Evolutionary conservation across 2,888 invertebrate genomes (phyloP).

Genomic region (Abrostola tripartita): DNA sequence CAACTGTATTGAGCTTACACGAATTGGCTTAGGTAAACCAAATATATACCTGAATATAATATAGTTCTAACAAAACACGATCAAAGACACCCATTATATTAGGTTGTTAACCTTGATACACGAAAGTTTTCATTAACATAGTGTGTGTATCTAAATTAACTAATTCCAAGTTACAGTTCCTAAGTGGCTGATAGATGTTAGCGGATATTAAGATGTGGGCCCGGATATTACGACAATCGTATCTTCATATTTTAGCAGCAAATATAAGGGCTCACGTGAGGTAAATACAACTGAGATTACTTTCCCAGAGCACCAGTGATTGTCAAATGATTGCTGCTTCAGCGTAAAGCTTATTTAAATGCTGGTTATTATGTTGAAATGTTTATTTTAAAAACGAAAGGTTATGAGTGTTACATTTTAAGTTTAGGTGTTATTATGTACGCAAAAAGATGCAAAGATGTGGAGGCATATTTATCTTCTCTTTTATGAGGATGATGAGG

Average conservation of each 20-base stretch:
- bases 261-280: constrained; percentile 42
- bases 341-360: constrained; percentile 1
- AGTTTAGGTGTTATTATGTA: too few relatives aligned
- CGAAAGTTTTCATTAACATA: constrained; percentile 27
- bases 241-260: constrained; percentile 57
- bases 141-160: constrained; percentile 37
- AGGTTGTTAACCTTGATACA: constrained; percentile 17
- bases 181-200: constrained; percentile 69
- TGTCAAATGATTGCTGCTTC: constrained; percentile 14
- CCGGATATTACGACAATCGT: constrained; percentile 74
- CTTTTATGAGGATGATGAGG: too few relatives aligned
- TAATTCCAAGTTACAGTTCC: constrained; percentile 42
- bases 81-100: background rate
- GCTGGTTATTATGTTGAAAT: background rate
- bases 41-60: background rate
- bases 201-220: constrained; percentile 75
- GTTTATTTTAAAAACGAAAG: background rate
- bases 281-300: constrained; percentile 33
- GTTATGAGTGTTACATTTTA: too few relatives aligned
- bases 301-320: background rate
- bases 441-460: too few relatives aligned
- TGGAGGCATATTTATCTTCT: too few relatives aligned
- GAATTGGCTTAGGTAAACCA: background rate
- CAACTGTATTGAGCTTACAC: too few relatives aligned
- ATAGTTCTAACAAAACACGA: background rate